Conservation (phyloP, 2,113 vertebrate genomes). For the Mandrillus leucophaeus region DNA sequence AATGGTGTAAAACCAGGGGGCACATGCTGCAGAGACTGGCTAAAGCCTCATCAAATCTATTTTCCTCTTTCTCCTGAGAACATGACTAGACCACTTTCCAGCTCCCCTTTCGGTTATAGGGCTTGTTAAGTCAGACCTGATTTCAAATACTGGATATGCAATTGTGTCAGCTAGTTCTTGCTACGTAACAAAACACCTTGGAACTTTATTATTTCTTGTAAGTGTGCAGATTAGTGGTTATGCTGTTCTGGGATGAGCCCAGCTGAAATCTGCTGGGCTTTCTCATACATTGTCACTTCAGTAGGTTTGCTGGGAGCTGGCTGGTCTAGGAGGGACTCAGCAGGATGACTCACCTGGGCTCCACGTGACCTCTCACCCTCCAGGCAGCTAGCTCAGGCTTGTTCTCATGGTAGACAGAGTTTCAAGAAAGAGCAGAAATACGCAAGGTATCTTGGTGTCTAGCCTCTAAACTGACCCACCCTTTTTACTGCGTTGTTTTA, state of each 20-base stretch:
- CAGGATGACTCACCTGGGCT: background rate
- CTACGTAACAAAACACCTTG: background rate
- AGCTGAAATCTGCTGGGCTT: background rate
- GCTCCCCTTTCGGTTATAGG: background rate
- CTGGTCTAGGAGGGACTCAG: background rate
- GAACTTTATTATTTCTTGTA: background rate
- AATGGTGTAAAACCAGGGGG: background rate
- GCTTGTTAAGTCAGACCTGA: background rate
- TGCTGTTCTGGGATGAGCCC: background rate
- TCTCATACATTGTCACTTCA: no score
- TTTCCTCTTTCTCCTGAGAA: background rate
- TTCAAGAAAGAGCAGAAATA: background rate
- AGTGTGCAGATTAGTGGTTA: background rate
- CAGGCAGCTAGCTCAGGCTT: no score
- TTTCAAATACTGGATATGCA: background rate
- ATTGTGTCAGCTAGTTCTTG: background rate
- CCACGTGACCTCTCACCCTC: background rate
- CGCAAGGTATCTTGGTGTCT: background rate
- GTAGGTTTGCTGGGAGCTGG: background rate
- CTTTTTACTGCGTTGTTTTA: background rate
- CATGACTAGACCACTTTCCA: background rate
- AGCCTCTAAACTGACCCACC: background rate
- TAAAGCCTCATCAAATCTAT: background rate
- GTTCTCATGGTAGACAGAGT: background rate
- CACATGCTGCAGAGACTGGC: background rate